A percentile compares a stretch with the other conserved stretches of the same genome.
phyloP scores from a whole-genome alignment of 1,140 invertebrate species.

The Chlorops oryzae region DNA sequence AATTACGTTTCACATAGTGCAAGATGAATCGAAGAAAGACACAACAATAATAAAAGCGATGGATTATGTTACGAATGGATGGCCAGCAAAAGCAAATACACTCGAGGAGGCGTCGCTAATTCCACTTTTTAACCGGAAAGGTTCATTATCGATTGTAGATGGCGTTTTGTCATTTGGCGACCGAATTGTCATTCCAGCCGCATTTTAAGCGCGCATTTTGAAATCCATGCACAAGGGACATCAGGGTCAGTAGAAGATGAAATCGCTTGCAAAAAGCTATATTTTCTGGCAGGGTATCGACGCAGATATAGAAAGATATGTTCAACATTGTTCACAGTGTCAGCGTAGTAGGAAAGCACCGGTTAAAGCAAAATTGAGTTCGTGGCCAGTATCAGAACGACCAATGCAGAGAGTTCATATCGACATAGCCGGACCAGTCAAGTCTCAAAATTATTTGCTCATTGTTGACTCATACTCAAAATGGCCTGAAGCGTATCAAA shows the following conservation, averaged over 20 bases:
- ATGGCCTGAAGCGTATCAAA: constrained; percentile 1
- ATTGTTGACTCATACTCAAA: constrained; percentile 10
- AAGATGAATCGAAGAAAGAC: not conserved
- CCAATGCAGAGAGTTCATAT: constrained; percentile 11
- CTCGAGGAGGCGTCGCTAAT: too few relatives aligned
- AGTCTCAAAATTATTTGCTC: too few relatives aligned
- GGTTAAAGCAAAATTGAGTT: constrained; percentile 12
- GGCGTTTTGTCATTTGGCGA: constrained; percentile 3
- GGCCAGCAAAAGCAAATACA: constrained; percentile 1
- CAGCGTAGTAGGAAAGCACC: constrained; percentile 17
- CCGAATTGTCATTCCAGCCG: constrained; percentile 39
- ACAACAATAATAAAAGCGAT: constrained; percentile 1
- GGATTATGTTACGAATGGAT: not conserved
- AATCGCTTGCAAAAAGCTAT: constrained; percentile 49
- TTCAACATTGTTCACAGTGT: constrained; percentile 36
- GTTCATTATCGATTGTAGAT: constrained; percentile 5
- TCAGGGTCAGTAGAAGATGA: constrained; percentile 51
- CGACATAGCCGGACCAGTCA: constrained; percentile 10
- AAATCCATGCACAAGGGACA: constrained; percentile 49
- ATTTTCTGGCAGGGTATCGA: constrained; percentile 52
- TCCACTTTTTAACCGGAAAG: constrained; percentile 1
- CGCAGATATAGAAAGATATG: constrained; percentile 42
- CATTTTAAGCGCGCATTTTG: constrained; percentile 35
- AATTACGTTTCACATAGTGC: constrained; percentile 4
- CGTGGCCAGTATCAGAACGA: constrained; percentile 8